phyloP scores from a whole-genome alignment of 2,797 vertebrate species.

The Sitta carolinensis region DNA sequence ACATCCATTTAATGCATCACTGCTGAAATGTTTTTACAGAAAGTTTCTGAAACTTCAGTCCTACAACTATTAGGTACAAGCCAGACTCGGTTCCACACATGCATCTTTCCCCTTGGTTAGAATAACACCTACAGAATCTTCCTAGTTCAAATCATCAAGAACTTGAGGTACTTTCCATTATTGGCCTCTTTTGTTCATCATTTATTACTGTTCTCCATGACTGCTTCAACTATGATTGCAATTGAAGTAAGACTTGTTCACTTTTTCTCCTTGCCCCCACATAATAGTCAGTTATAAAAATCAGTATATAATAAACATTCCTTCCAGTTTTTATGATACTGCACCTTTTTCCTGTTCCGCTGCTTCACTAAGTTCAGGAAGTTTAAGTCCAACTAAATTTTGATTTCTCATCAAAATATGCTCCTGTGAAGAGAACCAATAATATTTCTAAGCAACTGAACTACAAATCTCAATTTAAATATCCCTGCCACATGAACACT shows the following conservation, averaged over 20 bases:
- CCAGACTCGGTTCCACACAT: not conserved
- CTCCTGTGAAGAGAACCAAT: constrained; percentile 80
- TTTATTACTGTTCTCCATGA: not conserved
- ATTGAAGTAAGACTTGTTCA: not conserved
- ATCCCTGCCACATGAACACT: not conserved
- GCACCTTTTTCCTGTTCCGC: constrained; percentile 95
- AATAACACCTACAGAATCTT: not conserved
- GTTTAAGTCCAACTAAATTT: constrained; percentile 88
- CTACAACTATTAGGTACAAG: not conserved
- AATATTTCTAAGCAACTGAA: constrained; percentile 1
- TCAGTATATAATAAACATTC: not conserved
- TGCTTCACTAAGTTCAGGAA: constrained; percentile 93
- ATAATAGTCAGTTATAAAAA: not conserved
- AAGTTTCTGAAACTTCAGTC: not conserved
- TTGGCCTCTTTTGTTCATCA: not conserved
- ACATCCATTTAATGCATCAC: not conserved
- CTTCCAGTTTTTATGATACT: constrained; percentile 9
- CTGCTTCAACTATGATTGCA: not conserved
- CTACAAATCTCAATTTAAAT: not conserved
- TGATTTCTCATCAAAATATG: constrained; percentile 94
- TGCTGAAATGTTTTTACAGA: not conserved
- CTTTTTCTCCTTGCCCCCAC: not conserved
- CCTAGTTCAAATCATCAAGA: not conserved
- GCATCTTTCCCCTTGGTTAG: not conserved
- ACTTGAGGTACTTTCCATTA: not conserved